Percentiles rank a stretch among this genome's conserved stretches.
phyloP scores from a whole-genome alignment of 2,888 invertebrate species.

The Cephus nigrinus region DNA sequence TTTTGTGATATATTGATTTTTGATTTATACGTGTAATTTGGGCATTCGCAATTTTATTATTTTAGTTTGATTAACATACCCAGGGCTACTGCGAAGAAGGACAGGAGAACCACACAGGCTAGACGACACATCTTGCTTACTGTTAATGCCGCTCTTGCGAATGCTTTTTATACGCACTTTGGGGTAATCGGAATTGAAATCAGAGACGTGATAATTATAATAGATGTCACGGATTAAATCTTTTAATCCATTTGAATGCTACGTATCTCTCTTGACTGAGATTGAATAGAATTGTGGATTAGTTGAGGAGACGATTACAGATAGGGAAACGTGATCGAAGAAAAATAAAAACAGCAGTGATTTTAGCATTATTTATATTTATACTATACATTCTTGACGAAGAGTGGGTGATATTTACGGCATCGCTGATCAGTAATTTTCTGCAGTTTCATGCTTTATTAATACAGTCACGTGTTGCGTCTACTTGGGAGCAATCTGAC shows the following conservation, averaged over 20 bases:
- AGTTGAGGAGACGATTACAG: not conserved
- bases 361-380: too few relatives aligned
- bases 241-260: not conserved
- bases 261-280: not conserved
- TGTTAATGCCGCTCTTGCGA: not conserved
- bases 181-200: not conserved
- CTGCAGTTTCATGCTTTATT: too few relatives aligned
- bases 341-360: too few relatives aligned
- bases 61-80: not conserved
- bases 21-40: not conserved
- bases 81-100: not conserved
- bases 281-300: not conserved
- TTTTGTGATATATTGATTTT: not conserved
- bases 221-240: not conserved
- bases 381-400: too few relatives aligned
- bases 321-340: too few relatives aligned
- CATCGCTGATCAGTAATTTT: too few relatives aligned
- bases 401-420: too few relatives aligned
- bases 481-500: too few relatives aligned
- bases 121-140: not conserved
- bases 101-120: conserved; percentile 1
- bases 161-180: not conserved
- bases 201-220: not conserved
- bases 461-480: too few relatives aligned
- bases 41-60: not conserved